Percentiles rank a stretch among this genome's conserved stretches.
Conservation (phyloP, 2,113 vertebrate species). For the Porphyrio hochstetteri region DNA sequence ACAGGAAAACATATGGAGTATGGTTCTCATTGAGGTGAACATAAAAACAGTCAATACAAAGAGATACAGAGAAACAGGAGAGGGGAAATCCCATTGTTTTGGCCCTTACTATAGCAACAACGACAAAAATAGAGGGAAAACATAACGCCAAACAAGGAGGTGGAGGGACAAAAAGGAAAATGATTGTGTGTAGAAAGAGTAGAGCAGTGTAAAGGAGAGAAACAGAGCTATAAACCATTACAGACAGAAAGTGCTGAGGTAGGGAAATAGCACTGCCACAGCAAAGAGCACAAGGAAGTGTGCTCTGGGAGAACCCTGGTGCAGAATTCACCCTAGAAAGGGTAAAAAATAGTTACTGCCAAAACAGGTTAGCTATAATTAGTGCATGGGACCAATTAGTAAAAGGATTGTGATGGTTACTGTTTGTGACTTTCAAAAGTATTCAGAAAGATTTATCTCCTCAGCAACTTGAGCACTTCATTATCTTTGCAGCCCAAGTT, state of each 20-base stretch:
- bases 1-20: background rate
- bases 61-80: background rate
- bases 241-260: conserved; percentile 8
- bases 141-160: background rate
- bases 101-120: background rate
- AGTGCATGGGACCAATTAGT: background rate
- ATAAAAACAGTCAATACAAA: background rate
- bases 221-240: background rate
- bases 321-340: background rate
- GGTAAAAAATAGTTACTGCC: background rate
- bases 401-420: background rate
- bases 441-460: background rate
- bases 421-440: background rate
- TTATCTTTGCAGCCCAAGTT: background rate
- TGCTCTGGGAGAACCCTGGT: background rate
- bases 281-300: background rate
- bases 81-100: background rate
- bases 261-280: background rate
- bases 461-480: background rate
- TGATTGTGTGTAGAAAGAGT: background rate
- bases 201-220: background rate
- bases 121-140: background rate
- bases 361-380: background rate
- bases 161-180: background rate
- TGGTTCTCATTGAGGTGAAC: background rate